phyloP scores from a whole-genome alignment of 1,140 invertebrate species.

The Daktulosphaira vitifoliae region DNA sequence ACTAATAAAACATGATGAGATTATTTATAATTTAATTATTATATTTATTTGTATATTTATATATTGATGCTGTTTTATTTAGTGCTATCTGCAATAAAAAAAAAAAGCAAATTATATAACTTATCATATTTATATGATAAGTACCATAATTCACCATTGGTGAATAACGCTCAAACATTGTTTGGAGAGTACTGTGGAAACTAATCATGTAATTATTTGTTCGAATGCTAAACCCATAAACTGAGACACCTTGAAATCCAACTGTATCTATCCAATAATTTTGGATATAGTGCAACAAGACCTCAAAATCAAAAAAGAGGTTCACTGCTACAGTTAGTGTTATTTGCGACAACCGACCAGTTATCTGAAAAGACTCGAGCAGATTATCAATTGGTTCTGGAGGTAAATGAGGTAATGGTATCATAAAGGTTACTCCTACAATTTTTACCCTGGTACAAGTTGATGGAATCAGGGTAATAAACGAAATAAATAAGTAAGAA shows the following conservation, averaged over 20 bases:
- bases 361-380: background rate
- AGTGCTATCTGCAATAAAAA: too few relatives aligned
- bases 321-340: background rate
- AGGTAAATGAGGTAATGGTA: background rate
- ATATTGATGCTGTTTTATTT: too few relatives aligned
- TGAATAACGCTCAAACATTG: background rate
- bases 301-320: background rate
- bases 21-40: too few relatives aligned
- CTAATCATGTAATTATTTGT: constrained; percentile 1
- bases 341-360: background rate
- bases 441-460: too few relatives aligned
- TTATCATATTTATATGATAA: background rate
- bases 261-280: background rate
- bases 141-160: background rate
- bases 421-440: too few relatives aligned
- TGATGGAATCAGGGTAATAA: too few relatives aligned
- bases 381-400: background rate
- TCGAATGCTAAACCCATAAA: background rate
- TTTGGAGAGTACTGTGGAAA: background rate
- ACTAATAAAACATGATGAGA: too few relatives aligned
- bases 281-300: too few relatives aligned
- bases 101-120: too few relatives aligned
- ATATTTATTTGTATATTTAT: too few relatives aligned
- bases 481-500: too few relatives aligned
- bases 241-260: background rate